Evolutionary conservation across 2,113 vertebrate genomes (phyloP).

Genomic region (Pan troglodytes): DNA sequence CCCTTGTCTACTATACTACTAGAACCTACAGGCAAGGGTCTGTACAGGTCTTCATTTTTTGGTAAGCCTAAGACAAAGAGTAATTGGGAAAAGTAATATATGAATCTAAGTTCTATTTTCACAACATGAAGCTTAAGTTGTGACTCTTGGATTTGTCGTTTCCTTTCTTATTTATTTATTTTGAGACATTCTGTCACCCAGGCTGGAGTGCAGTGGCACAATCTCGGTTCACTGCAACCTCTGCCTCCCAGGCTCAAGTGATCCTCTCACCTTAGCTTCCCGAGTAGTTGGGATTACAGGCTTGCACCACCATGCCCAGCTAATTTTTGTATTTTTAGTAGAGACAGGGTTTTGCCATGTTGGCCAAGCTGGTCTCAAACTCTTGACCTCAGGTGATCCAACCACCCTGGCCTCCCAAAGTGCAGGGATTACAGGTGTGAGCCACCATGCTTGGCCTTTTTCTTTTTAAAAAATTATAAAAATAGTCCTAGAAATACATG

Average conservation of each 20-base stretch:
- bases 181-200: neutral
- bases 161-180: neutral
- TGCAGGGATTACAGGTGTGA: neutral
- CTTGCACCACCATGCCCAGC: too few relatives aligned
- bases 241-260: neutral
- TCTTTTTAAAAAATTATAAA: neutral
- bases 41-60: neutral
- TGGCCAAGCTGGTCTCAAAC: neutral
- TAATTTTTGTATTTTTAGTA: neutral
- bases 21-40: neutral
- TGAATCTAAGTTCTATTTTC: constrained; percentile 31
- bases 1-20: neutral
- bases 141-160: constrained; percentile 2
- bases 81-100: constrained; percentile 17
- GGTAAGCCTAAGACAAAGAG: constrained; percentile 34
- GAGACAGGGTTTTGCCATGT: neutral
- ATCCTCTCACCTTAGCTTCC: neutral
- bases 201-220: neutral
- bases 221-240: neutral
- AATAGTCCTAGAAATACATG: neutral
- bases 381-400: neutral
- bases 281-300: neutral
- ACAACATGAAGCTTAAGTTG: constrained; percentile 42
- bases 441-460: neutral
- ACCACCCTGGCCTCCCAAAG: neutral